A percentile compares a stretch with the other conserved stretches of the same genome.
These are phyloP conservation scores for Lapara coniferarum DNA, from an alignment of 2,888 invertebrate species.

Conservation along the genomic window DNA sequence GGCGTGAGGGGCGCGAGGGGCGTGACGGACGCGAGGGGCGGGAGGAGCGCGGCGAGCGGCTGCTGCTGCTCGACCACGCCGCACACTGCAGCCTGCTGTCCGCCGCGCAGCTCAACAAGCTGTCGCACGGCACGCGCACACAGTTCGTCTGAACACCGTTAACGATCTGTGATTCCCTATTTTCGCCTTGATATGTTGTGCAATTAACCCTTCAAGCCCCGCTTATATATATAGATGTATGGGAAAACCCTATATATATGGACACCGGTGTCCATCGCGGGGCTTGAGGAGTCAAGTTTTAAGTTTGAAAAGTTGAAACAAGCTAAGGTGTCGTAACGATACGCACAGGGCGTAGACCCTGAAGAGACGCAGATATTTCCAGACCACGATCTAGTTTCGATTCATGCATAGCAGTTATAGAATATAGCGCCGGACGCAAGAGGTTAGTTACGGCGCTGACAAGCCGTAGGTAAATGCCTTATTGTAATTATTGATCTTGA, in stretches of 20 bases:
- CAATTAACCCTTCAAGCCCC: too few species aligned
- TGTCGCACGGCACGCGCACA: conserved; percentile 67
- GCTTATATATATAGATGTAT: too few species aligned
- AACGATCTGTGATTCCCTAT: neutral
- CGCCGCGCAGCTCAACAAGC: conserved; percentile 73
- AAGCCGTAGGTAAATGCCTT: neutral
- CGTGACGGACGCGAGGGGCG: conserved; percentile 59
- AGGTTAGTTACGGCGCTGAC: too few species aligned
- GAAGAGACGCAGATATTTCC: too few species aligned
- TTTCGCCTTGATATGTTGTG: neutral
- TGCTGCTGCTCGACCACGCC: conserved; percentile 72
- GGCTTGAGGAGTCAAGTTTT: too few species aligned
- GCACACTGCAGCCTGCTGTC: conserved; percentile 76
- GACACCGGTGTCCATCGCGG: too few species aligned
- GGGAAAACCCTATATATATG: too few species aligned
- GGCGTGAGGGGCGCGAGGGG: conserved; percentile 40
- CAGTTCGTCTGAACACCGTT: conserved; percentile 66
- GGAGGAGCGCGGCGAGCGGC: conserved; percentile 71
- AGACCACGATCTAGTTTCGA: too few species aligned
- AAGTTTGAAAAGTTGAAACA: neutral
- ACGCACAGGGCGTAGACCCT: too few species aligned
- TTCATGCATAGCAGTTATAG: too few species aligned
- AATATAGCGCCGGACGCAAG: too few species aligned
- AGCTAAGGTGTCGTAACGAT: neutral
- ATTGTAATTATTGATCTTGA: neutral